These are phyloP conservation scores for Deilephila porcellus DNA, from an alignment of 2,888 invertebrate genomes.

Conservation along the genomic window DNA sequence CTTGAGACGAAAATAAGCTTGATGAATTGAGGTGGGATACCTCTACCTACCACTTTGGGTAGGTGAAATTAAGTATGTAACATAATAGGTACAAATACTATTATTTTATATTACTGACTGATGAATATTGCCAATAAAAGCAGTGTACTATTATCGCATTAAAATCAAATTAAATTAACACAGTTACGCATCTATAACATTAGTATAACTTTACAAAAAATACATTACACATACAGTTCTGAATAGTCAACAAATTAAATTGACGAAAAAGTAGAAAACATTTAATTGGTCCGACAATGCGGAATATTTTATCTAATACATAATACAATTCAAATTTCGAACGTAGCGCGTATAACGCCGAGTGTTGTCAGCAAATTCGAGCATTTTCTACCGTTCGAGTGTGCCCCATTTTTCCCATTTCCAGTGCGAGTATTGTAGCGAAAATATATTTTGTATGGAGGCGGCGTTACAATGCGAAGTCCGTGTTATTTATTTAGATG, in stretches of 20 bases:
- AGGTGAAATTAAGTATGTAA: too few species aligned
- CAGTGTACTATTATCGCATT: too few species aligned
- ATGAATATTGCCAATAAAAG: too few species aligned
- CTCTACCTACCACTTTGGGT: too few species aligned
- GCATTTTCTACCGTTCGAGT: constrained; percentile 68
- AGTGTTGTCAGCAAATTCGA: constrained; percentile 63
- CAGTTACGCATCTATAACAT: too few species aligned
- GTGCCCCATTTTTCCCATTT: constrained; percentile 70
- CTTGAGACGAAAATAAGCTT: neutral
- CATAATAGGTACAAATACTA: too few species aligned
- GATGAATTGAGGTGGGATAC: too few species aligned
- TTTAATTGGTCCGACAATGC: constrained; percentile 11
- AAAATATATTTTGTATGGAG: constrained; percentile 78
- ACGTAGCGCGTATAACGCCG: constrained; percentile 60
- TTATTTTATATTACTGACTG: too few species aligned
- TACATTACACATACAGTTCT: neutral
- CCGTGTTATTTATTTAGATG: constrained; percentile 81
- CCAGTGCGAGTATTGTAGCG: constrained; percentile 64
- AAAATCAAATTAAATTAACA: too few species aligned
- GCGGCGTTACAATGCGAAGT: constrained; percentile 72
- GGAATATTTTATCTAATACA: constrained; percentile 14
- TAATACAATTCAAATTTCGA: constrained; percentile 59
- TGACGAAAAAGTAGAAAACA: neutral
- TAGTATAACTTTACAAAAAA: too few species aligned
- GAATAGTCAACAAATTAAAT: neutral